Percentiles rank a stretch among this genome's conserved stretches.
Conservation (phyloP, 1,140 invertebrate species). For the Cataglyphis hispanica region DNA sequence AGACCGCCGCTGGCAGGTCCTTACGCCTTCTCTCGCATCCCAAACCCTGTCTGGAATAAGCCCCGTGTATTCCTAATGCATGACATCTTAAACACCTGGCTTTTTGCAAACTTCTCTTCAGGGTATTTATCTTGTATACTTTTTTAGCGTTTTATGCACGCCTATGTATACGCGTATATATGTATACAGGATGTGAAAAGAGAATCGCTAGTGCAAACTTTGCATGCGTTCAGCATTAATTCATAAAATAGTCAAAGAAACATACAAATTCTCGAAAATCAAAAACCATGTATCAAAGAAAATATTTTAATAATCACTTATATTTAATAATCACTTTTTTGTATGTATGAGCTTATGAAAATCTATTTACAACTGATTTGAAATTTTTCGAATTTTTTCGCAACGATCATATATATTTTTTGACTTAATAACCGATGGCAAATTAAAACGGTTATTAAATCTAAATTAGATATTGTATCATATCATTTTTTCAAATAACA, state of each 20-base stretch:
- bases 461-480: no score
- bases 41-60: constrained; percentile 92
- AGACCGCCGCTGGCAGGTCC: constrained; percentile 94
- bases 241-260: not conserved
- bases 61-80: constrained; percentile 93
- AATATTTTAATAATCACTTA: no score
- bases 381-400: no score
- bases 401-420: no score
- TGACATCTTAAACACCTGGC: constrained; percentile 92
- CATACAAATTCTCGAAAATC: not conserved
- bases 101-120: constrained; percentile 93
- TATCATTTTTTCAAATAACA: no score
- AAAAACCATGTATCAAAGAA: not conserved
- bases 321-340: no score
- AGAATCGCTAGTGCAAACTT: no score
- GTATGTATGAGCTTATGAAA: no score
- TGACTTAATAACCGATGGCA: no score
- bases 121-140: constrained; percentile 87
- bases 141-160: constrained; percentile 70
- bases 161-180: constrained; percentile 59
- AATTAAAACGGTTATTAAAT: no score
- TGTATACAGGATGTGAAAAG: constrained; percentile 53
- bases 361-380: no score
- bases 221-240: no score
- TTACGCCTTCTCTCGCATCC: constrained; percentile 95